These are phyloP conservation scores for Tolypeutes matacus DNA, from an alignment of 2,797 vertebrate species.

Conservation along the genomic window DNA sequence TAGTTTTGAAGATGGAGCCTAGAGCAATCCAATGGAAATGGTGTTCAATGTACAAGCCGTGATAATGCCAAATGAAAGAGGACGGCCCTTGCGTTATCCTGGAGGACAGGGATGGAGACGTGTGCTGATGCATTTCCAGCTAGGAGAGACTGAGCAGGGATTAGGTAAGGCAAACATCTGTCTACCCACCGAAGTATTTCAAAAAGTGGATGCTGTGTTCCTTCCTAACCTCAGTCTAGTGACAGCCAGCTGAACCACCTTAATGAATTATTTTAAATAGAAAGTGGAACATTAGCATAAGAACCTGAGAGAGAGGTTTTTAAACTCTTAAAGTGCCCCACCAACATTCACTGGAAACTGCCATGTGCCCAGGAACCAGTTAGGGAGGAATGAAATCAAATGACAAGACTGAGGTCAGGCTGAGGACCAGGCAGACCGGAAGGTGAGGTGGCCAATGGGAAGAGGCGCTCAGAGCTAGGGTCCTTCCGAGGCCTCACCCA, in stretches of 20 bases:
- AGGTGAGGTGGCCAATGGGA: not conserved
- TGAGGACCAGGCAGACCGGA: not conserved
- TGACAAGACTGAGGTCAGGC: not conserved
- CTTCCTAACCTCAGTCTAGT: not conserved
- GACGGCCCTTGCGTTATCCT: not conserved
- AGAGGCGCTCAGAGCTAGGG: not conserved
- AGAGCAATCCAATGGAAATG: not conserved
- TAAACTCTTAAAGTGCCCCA: not conserved
- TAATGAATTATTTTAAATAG: slow-evolving; percentile 14
- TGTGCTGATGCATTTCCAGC: not conserved
- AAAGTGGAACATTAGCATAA: not conserved
- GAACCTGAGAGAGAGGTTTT: not conserved
- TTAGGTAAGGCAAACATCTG: not conserved
- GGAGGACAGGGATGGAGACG: not conserved
- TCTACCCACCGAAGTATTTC: not conserved
- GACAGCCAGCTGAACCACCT: not conserved
- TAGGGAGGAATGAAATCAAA: not conserved
- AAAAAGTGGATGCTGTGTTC: not conserved
- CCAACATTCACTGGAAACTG: not conserved
- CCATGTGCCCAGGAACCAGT: not conserved
- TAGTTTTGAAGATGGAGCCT: not conserved
- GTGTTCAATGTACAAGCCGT: not conserved
- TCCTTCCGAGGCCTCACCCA: not conserved
- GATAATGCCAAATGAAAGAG: not conserved
- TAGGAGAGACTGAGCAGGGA: not conserved